Evolutionary conservation across 2,888 invertebrate genomes (phyloP).

Genomic region (Globia sparganii): DNA sequence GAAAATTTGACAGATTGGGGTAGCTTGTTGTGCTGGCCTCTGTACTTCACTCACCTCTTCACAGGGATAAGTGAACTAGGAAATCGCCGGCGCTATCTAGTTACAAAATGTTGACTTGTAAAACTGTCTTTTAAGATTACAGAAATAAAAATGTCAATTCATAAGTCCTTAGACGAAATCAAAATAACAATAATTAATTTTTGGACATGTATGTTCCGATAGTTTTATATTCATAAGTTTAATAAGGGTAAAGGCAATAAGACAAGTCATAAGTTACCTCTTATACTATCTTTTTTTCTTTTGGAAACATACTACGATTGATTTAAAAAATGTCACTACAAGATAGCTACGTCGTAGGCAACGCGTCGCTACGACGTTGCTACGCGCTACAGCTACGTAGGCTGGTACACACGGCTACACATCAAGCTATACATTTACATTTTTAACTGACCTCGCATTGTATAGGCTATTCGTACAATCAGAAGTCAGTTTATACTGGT

Average conservation of each 20-base stretch:
- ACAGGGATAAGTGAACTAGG: no score
- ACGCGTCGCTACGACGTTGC: no score
- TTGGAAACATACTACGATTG: slow-evolving; percentile 12
- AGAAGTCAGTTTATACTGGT: no score
- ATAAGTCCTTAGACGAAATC: not conserved
- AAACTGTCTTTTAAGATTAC: not conserved
- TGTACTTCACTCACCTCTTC: not conserved
- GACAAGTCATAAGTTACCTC: slow-evolving; percentile 28
- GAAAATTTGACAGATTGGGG: no score
- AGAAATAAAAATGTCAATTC: not conserved
- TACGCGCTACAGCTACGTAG: not conserved
- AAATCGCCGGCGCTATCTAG: not conserved
- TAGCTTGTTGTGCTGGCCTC: no score
- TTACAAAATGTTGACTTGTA: not conserved
- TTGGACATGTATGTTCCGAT: slow-evolving; percentile 7
- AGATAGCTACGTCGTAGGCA: not conserved
- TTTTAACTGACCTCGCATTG: no score
- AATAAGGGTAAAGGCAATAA: slow-evolving; percentile 17
- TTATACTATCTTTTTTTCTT: not conserved
- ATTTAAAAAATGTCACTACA: not conserved
- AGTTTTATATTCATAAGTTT: not conserved
- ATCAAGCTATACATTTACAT: no score
- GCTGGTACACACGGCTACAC: no score
- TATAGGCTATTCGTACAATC: no score
- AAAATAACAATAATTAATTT: slow-evolving; percentile 6